These are phyloP conservation scores for Latheticus oryzae DNA, from an alignment of 2,888 invertebrate species.

Conservation along the genomic window DNA sequence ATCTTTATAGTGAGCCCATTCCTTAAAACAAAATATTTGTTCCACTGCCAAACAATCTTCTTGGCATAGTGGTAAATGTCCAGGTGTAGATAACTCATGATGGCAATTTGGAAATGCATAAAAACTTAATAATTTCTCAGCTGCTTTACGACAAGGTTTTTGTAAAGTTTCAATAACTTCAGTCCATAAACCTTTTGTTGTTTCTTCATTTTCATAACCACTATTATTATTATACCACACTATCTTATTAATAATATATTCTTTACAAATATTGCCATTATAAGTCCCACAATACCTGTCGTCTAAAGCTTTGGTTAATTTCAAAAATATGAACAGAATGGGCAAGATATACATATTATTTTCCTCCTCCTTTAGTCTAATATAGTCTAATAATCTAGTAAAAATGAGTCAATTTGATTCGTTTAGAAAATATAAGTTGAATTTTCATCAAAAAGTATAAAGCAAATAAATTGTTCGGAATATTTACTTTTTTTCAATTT, in stretches of 20 bases:
- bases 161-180: constrained; percentile 83
- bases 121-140: constrained; percentile 91
- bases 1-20: constrained; percentile 92
- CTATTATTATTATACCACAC: constrained; percentile 74
- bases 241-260: constrained; percentile 67
- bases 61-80: constrained; percentile 85
- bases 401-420: too few relatives aligned
- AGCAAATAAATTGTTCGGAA: too few relatives aligned
- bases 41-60: constrained; percentile 94
- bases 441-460: too few relatives aligned
- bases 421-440: too few relatives aligned
- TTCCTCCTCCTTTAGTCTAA: constrained; percentile 24
- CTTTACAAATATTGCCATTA: constrained; percentile 75
- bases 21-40: constrained; percentile 91
- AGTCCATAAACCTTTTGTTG: constrained; percentile 85
- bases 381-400: too few relatives aligned
- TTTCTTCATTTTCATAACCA: constrained; percentile 86
- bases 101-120: constrained; percentile 87
- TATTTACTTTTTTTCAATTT: too few relatives aligned
- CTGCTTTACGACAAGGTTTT: constrained; percentile 87
- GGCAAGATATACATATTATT: constrained; percentile 34
- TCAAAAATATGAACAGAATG: constrained; percentile 26
- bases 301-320: constrained; percentile 25
- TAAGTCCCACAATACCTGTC: constrained; percentile 87
- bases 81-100: constrained; percentile 74